Evolutionary conservation across 2,888 invertebrate species (phyloP), one percentile per base, ranked within the genome.

Genomic region (Allygus modestus): DNA sequence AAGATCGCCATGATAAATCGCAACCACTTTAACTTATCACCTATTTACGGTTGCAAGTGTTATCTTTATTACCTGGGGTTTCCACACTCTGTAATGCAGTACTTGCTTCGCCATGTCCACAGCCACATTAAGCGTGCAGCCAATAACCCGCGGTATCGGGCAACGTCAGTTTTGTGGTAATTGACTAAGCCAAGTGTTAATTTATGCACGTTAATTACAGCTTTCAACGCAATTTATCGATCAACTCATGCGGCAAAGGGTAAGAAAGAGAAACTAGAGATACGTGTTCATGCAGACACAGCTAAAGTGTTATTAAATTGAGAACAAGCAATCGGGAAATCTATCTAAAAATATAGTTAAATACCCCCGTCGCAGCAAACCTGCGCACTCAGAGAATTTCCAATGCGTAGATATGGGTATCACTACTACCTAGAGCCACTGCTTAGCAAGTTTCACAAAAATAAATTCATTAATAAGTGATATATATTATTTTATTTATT

Each of bases 181-280:
- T 51, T 51, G 51, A 51, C 51, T 51, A 17, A 51, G 51, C n/a
- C 23, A 23, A 23, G 58, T 58, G 58, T 58, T 58, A 58, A 58
- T 58, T 58, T 58, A 58, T 58, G 58, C 23, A 7, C 2, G 58
- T 58, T 58, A 58, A 58, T 58, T 58, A 58, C 58, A 58, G 23
- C 58, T 58, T 58, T 58, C 58, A 58, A 23, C 58, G 12, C 58
- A 23, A 23, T 58, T 58, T 58, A 58, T 58, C 20, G 58, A n/a
- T 2, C 23, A 23, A 58, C 46, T 58, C 9, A 58, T 23, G 20
- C 58, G 12, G 51, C 7, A 15, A 7, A n/a, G 17, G 17, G 51
- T n/a, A n/a, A 7, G 51, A n/a, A n/a, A 51, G 15, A 51, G 51
- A 51, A 51, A 51, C 17, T 51, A 12, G 51, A 51, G 15, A 17